These are phyloP conservation scores for Caenorhabditis zanzibari DNA, from an alignment of 2,888 invertebrate species.

Conservation along the genomic window DNA sequence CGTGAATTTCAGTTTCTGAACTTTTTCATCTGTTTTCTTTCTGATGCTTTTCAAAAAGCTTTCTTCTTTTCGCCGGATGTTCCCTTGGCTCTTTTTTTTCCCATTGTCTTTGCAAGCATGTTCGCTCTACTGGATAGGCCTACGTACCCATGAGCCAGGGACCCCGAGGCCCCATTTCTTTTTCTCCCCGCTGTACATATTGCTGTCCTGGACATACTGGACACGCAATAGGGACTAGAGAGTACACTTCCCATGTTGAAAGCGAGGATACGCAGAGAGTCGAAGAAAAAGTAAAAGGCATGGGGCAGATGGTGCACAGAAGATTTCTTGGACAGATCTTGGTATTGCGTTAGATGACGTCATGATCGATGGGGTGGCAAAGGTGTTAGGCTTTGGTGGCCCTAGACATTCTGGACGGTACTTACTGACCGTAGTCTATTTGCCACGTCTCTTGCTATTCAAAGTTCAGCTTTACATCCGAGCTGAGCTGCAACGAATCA, in stretches of 20 bases:
- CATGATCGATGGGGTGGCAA: too few species aligned
- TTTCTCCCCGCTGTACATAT: slow-evolving; percentile 1
- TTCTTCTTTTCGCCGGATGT: neutral
- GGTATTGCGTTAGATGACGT: too few species aligned
- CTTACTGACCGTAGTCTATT: too few species aligned
- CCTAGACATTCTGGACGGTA: too few species aligned
- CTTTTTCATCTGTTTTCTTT: neutral
- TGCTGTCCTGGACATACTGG: slow-evolving; percentile 10
- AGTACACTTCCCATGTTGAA: neutral
- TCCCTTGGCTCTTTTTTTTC: neutral
- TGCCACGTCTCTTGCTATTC: too few species aligned
- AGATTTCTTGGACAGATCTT: too few species aligned
- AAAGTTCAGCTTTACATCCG: too few species aligned
- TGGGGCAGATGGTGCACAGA: neutral
- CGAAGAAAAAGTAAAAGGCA: neutral
- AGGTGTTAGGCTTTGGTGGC: too few species aligned
- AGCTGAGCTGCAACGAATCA: too few species aligned
- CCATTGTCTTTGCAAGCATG: neutral
- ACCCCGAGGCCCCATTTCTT: too few species aligned
- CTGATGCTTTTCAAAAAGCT: neutral
- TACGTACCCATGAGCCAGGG: neutral
- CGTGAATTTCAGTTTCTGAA: neutral
- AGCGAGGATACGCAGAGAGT: neutral
- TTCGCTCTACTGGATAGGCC: neutral
- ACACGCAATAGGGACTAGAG: neutral